Base-by-base conservation (phyloP, 2,113 vertebrate species). In the Scortum barcoo region DNA sequence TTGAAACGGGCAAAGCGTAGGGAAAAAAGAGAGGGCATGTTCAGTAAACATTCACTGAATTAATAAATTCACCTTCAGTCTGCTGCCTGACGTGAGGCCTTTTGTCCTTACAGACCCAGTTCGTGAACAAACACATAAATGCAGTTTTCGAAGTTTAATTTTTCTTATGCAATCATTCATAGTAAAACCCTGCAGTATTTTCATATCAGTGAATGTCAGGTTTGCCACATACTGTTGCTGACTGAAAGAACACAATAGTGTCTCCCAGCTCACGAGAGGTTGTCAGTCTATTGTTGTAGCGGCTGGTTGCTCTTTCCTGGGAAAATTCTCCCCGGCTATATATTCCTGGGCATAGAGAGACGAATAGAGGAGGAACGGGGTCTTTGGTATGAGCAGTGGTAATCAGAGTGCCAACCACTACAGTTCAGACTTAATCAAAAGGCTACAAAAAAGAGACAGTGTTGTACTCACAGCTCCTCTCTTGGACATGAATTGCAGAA, bases 1-100 rank as follows among this genome's bases (percentile, higher is more conserved):
- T 72, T 76, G 60, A 42, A 71, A 3, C 58, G 40, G 50, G 14
- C 57, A 70, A 38, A 33, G 42, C 10, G 0, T 2, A n/a, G 11
- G 4, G 5, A 1, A 22, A 28, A 40, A 33, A 11, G 24, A 46
- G 17, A 1, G 3, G 44, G n/a, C 70, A 53, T 63, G 67, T 24
- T 77, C 61, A 76, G 86, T 65, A 61, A 81, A 84, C 69, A 77
- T 63, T 53, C 40, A 12, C 9, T 66, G 53, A 76, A 61, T 69
- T 24, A 61, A 63, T 51, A 40, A 74, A 71, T 36, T 63, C 50
- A 60, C 4, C 42, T 78, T 24, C 40, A 72, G 79, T 77, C 44
- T 44, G 58, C 30, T 62, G 26, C 44, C 80, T 85, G 26, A 81
- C 26, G 0, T 63, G 8, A 76, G 60, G 16, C 24, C 30, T 40